Base-by-base conservation (phyloP, 2,888 invertebrate species). In the Cataglyphis altisquamis region DNA sequence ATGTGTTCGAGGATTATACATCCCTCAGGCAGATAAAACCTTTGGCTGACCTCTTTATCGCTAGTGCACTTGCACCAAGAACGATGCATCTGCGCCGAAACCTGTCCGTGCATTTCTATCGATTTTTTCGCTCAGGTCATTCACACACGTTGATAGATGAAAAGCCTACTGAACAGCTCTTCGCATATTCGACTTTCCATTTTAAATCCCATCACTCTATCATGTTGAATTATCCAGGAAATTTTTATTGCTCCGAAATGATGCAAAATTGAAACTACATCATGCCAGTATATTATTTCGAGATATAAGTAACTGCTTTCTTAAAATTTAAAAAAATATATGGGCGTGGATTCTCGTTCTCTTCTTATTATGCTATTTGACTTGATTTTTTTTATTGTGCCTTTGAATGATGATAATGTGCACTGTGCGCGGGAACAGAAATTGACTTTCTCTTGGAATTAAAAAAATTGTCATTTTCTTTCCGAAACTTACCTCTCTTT, bases 401-500 rank as follows among this genome's bases (percentile, higher is more conserved):
- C 41, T 41, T 21, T 36, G 36, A 12, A 45, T 12, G 12, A 48
- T 15, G 32, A 45, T 29, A 32, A 52, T 1, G 21, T 21, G 70
- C 39, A 12, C 52, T 25, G 25, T 21, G 29, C 48, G 45, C 57
- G 32, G 32, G 10, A 68, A 60, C 41, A 18, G 12, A 32, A 57
- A 68, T 57, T 25, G 21, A 77, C 29, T 52, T 75, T 75, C 55
- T 57, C 39, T 12, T 18, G 81, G 21, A 48, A 29, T 63, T 1
- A 29, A 12, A 57, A 18, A 8, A 60, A 55, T 45, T 12, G 29
- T 6, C 36, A 2, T 9, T 29, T 32, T 78, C 10, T 32, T 12
- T 39, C 29, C n/a, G n/a, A 68, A 57, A 87, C 90, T 87, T 87
- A 95, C 95, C 98, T 88, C 97, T 96, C 94, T 97, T 96, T 87